Conservation (phyloP, 2,113 vertebrate genomes). For the Cinclus mexicanus region DNA sequence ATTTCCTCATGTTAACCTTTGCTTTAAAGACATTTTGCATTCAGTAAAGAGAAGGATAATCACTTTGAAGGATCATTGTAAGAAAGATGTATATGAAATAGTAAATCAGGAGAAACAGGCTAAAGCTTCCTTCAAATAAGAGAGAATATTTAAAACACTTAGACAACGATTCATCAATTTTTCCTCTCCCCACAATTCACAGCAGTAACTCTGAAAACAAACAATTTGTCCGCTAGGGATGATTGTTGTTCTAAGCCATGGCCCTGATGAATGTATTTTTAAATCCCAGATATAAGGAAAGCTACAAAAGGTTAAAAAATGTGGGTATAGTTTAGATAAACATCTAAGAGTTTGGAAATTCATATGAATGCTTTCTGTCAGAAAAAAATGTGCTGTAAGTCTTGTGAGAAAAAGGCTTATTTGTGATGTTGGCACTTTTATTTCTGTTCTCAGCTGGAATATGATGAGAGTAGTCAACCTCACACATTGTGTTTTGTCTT, state of each 20-base stretch:
- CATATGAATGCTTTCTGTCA: neutral
- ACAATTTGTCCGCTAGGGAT: neutral
- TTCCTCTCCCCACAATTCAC: neutral
- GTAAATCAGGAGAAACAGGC: neutral
- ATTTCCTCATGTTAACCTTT: neutral
- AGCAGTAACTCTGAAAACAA: neutral
- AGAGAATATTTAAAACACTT: neutral
- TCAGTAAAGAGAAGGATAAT: neutral
- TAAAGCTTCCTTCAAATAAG: neutral
- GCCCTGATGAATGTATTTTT: neutral
- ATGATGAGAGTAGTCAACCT: slow-evolving; percentile 18
- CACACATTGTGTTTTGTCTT: slow-evolving; percentile 54
- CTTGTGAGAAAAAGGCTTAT: slow-evolving; percentile 38
- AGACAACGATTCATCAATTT: neutral
- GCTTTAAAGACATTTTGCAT: neutral
- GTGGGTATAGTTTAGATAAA: slow-evolving; percentile 43
- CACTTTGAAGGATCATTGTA: neutral
- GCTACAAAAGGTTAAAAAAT: slow-evolving; percentile 32
- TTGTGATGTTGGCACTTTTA: slow-evolving; percentile 35
- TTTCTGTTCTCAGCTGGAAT: slow-evolving; percentile 58
- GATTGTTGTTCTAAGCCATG: neutral
- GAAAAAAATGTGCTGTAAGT: neutral
- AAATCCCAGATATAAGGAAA: neutral
- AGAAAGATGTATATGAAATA: neutral
- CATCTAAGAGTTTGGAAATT: neutral